phyloP scores from a whole-genome alignment of 1,140 invertebrate genomes.

The Diprion similis region DNA sequence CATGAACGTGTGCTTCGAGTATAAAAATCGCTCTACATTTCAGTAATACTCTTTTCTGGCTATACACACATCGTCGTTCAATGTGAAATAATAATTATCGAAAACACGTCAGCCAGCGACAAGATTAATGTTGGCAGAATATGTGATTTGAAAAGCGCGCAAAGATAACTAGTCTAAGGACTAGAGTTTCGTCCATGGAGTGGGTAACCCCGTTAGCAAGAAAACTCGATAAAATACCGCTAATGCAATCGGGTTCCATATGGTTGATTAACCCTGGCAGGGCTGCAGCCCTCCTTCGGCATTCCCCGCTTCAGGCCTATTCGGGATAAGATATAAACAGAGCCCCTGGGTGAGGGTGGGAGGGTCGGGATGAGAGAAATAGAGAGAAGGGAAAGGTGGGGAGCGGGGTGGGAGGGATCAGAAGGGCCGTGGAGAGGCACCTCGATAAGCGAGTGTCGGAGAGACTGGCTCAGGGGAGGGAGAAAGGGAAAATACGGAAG shows the following conservation, averaged over 20 bases:
- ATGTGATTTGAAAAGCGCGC: too few relatives aligned
- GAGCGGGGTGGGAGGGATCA: neutral
- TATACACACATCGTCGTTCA: too few relatives aligned
- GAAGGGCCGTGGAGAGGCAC: slow-evolving; percentile 35
- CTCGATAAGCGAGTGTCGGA: neutral
- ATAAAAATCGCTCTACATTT: too few relatives aligned
- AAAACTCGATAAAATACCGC: slow-evolving; percentile 51
- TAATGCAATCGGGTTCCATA: slow-evolving; percentile 55
- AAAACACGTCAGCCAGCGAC: too few relatives aligned
- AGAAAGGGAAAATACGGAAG: neutral
- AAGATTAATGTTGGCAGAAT: too few relatives aligned
- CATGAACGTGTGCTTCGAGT: too few relatives aligned
- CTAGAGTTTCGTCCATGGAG: neutral
- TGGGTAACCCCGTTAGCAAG: slow-evolving; percentile 44
- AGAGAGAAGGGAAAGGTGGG: neutral
- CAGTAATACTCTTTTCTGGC: too few relatives aligned
- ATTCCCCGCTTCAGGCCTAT: neutral
- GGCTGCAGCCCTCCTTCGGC: slow-evolving; percentile 37
- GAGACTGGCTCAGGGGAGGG: neutral
- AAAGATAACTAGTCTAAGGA: too few relatives aligned
- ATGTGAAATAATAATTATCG: too few relatives aligned
- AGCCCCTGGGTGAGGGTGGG: neutral
- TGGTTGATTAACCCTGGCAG: slow-evolving; percentile 53
- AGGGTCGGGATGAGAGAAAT: slow-evolving; percentile 30
- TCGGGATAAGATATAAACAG: slow-evolving; percentile 7